Evolutionary conservation across 2,113 vertebrate species (phyloP).

Genomic region (Oryzias javanicus): DNA sequence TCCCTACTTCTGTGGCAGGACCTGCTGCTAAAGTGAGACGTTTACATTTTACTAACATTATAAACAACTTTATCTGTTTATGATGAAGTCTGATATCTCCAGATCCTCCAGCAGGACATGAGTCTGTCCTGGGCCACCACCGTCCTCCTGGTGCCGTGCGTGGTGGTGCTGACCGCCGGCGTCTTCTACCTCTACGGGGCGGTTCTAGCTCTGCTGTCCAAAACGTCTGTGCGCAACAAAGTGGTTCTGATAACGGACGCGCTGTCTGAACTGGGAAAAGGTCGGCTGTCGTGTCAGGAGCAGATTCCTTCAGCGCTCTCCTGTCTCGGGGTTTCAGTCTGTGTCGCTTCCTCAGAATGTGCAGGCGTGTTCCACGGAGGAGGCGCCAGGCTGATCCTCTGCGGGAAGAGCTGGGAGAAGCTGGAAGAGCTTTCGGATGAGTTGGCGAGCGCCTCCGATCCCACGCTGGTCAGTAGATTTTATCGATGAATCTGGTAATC

Average conservation of each 20-base stretch:
- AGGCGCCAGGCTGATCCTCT: slow-evolving; percentile 89
- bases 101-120: slow-evolving; percentile 72
- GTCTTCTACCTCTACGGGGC: slow-evolving; percentile 84
- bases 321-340: background rate
- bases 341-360: slow-evolving; percentile 77
- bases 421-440: slow-evolving; percentile 82
- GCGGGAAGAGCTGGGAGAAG: slow-evolving; percentile 88
- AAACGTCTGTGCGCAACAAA: slow-evolving; percentile 88
- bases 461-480: slow-evolving; percentile 76
- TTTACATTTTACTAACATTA: background rate
- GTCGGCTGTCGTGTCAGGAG: slow-evolving; percentile 54
- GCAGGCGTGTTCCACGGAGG: slow-evolving; percentile 85
- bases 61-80: background rate
- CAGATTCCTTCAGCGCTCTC: fast-evolving
- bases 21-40: background rate
- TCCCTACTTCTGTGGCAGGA: too few species aligned
- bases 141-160: slow-evolving; percentile 79
- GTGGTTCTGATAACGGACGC: slow-evolving; percentile 91
- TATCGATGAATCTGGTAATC: too few species aligned
- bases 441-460: slow-evolving; percentile 83
- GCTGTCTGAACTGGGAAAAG: slow-evolving; percentile 86
- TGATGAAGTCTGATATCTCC: background rate
- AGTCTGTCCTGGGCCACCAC: slow-evolving; percentile 64
- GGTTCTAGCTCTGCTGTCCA: slow-evolving; percentile 80
- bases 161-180: slow-evolving; percentile 83